Percentiles rank a stretch among this genome's conserved stretches.
phyloP scores from a whole-genome alignment of 2,113 vertebrate genomes.

The Otis tarda region DNA sequence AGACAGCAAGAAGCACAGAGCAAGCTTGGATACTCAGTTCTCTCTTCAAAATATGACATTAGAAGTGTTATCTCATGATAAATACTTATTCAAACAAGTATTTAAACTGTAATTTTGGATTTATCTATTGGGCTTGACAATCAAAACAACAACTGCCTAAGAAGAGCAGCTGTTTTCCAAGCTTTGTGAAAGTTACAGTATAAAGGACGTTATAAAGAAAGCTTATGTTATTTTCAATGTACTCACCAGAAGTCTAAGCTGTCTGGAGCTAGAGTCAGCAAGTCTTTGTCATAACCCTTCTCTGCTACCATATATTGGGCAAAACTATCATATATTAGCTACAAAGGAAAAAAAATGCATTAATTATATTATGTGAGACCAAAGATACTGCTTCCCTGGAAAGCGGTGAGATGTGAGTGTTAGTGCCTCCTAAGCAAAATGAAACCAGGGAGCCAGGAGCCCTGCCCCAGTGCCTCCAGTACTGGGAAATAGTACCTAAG shows the following conservation, averaged over 20 bases:
- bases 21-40: not conserved
- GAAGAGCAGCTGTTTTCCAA: not conserved
- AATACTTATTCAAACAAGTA: not conserved
- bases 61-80: not conserved
- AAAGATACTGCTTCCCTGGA: not conserved
- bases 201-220: not conserved
- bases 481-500: not conserved
- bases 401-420: not conserved
- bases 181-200: not conserved
- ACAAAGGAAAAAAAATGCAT: constrained; percentile 37
- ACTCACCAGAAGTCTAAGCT: constrained; percentile 95
- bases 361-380: not conserved
- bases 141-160: not conserved
- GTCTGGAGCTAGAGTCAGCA: constrained; percentile 84
- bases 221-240: not conserved
- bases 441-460: not conserved
- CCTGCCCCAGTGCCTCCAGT: not conserved
- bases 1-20: not conserved
- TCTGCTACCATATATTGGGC: constrained; percentile 88
- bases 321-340: constrained; percentile 96
- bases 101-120: not conserved
- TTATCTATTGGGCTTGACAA: not conserved
- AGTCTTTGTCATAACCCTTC: constrained; percentile 87
- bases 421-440: not conserved
- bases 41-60: rapidly evolving